phyloP scores from a whole-genome alignment of 2,797 vertebrate species.

The Sebastes vulpes region DNA sequence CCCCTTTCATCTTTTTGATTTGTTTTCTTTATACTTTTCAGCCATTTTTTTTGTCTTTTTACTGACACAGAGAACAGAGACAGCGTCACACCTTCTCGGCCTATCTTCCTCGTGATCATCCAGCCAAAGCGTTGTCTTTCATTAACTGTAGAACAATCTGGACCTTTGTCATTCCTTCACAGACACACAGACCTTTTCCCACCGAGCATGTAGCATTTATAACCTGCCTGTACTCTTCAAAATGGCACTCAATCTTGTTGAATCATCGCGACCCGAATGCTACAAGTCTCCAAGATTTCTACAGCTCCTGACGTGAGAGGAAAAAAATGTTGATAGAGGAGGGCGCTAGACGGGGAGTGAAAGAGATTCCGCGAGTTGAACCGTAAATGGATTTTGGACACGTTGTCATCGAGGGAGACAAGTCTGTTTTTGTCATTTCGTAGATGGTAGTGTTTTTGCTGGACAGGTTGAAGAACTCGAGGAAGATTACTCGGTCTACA shows the following conservation, averaged over 20 bases:
- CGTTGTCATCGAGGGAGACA: constrained; percentile 36
- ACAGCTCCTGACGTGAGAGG: constrained; percentile 10
- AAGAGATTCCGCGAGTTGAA: constrained; percentile 31
- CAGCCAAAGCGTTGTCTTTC: background rate
- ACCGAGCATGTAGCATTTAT: background rate
- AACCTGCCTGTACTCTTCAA: constrained; percentile 23
- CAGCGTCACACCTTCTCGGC: background rate
- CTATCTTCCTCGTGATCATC: background rate
- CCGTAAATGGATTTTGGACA: constrained; percentile 55
- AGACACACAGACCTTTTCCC: background rate
- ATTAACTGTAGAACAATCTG: background rate
- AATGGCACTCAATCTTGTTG: constrained; percentile 40
- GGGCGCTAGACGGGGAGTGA: background rate
- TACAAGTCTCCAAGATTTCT: constrained; percentile 23
- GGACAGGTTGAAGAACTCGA: constrained; percentile 13
- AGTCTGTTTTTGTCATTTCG: constrained; percentile 44
- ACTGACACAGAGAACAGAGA: background rate
- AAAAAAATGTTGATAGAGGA: constrained; percentile 14
- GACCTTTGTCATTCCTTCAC: background rate
- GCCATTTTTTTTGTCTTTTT: background rate
- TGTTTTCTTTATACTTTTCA: constrained; percentile 1
- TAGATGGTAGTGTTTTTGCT: constrained; percentile 20
- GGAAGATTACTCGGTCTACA: constrained; percentile 24
- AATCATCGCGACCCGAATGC: constrained; percentile 32
- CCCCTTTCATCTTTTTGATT: constrained; percentile 24